Conservation (phyloP, 2,113 vertebrate species). For the Vireo altiloquus region DNA sequence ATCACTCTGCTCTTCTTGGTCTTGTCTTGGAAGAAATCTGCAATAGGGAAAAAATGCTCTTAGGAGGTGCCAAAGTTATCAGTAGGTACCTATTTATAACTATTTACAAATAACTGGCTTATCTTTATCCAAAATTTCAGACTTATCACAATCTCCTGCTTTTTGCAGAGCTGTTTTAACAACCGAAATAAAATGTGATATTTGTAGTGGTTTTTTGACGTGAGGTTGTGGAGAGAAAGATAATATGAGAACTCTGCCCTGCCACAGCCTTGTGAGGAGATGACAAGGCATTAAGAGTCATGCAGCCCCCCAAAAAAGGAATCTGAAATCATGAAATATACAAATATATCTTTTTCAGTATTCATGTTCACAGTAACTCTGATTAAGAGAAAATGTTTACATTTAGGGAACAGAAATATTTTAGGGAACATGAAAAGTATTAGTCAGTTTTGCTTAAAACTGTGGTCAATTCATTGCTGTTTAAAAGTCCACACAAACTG, state of each 20-base stretch:
- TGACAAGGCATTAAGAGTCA: background rate
- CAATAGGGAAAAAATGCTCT: background rate
- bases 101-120: background rate
- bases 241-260: background rate
- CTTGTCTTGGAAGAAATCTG: background rate
- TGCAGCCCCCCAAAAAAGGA: background rate
- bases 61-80: background rate
- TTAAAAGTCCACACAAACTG: background rate
- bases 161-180: background rate
- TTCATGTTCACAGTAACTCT: background rate
- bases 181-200: background rate
- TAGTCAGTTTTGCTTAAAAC: background rate
- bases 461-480: background rate
- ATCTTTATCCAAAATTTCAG: background rate
- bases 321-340: background rate
- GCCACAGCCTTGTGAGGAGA: background rate
- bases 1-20: background rate
- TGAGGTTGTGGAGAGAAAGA: background rate
- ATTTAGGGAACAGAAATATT: background rate
- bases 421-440: background rate
- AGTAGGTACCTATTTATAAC: background rate
- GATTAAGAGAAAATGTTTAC: background rate
- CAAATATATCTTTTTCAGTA: background rate
- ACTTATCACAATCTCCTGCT: background rate
- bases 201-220: background rate